Evolutionary conservation across 2,113 vertebrate species (phyloP).

Genomic region (Chaenocephalus aceratus): DNA sequence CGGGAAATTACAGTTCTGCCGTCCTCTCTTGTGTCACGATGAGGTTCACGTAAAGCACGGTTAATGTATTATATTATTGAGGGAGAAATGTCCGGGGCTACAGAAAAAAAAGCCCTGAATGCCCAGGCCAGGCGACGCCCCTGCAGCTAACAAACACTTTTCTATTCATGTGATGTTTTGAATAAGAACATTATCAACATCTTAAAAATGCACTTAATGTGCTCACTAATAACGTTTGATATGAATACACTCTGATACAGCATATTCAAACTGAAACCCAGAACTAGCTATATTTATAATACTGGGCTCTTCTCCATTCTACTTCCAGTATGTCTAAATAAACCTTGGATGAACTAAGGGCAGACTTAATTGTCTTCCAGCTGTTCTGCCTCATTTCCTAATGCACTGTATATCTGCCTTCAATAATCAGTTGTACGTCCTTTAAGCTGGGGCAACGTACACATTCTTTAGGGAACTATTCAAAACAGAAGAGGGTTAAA

Average conservation of each 20-base stretch:
- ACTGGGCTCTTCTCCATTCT: neutral
- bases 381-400: constrained; percentile 14
- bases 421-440: constrained; percentile 8
- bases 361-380: constrained; percentile 4
- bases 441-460: constrained; percentile 12
- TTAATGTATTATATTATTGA: too few relatives aligned
- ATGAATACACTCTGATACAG: neutral
- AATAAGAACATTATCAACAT: too few relatives aligned
- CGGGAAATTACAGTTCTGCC: too few relatives aligned
- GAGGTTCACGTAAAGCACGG: too few relatives aligned
- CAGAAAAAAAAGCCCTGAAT: too few relatives aligned
- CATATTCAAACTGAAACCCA: neutral
- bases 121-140: too few relatives aligned
- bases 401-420: constrained; percentile 3
- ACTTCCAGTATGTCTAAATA: constrained; percentile 1
- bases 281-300: neutral
- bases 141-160: too few relatives aligned
- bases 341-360: neutral
- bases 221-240: too few relatives aligned
- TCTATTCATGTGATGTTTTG: too few relatives aligned
- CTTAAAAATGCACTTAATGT: too few relatives aligned
- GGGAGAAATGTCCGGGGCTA: too few relatives aligned
- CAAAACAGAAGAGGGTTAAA: constrained; percentile 22
- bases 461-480: constrained; percentile 35
- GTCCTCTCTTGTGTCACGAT: too few relatives aligned